Conservation (phyloP, 1,140 invertebrate species). For the Helicorthomorpha holstii region DNA sequence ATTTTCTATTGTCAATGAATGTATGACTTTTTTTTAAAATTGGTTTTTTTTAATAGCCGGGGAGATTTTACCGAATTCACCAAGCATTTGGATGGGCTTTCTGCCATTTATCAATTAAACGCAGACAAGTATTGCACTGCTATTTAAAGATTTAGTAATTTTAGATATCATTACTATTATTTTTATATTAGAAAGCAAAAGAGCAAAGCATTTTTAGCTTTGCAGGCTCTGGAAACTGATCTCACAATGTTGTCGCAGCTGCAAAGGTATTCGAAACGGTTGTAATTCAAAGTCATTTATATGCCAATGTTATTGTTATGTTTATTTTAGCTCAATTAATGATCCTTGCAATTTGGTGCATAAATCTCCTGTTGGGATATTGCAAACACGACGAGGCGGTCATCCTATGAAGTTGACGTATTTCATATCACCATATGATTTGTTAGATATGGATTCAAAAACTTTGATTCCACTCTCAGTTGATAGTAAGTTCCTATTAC, state of each 20-base stretch:
- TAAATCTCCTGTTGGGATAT: conserved; percentile 67
- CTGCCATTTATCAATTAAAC: conserved; percentile 81
- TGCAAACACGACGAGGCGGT: conserved; percentile 34
- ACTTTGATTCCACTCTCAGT: conserved; percentile 52
- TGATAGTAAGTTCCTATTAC: conserved; percentile 31
- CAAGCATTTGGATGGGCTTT: conserved; percentile 72
- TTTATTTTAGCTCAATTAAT: conserved; percentile 34
- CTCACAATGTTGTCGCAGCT: conserved; percentile 65
- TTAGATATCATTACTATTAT: conserved; percentile 3
- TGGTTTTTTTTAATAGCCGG: conserved; percentile 10
- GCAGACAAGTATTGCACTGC: conserved; percentile 59
- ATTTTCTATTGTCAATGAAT: conserved; percentile 39
- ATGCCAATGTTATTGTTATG: conserved; percentile 5
- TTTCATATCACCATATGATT: conserved; percentile 86
- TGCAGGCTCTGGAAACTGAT: conserved; percentile 82
- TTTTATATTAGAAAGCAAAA: conserved; percentile 36
- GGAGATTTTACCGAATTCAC: conserved; percentile 87
- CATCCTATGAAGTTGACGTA: conserved; percentile 87
- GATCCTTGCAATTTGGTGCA: conserved; percentile 74
- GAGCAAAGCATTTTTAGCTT: conserved; percentile 75
- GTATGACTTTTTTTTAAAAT: conserved; percentile 19
- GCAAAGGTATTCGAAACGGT: conserved; percentile 40
- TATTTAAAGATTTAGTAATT: neutral
- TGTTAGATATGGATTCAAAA: conserved; percentile 55
- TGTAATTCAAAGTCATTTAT: neutral